phyloP scores from a whole-genome alignment of 2,797 vertebrate genomes.

The Margarornis squamiger region DNA sequence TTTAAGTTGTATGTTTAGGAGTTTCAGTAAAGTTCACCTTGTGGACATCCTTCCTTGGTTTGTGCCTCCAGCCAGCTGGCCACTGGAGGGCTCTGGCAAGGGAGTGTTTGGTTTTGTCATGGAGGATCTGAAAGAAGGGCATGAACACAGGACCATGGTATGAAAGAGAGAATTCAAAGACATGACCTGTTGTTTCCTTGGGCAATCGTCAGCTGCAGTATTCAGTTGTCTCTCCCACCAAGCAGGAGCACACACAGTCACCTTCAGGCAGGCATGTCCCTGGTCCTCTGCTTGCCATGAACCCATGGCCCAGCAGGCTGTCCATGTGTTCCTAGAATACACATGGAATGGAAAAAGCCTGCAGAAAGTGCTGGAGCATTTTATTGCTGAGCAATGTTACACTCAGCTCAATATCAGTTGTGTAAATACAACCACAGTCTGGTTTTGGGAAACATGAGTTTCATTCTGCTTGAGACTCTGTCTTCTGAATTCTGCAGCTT shows the following conservation, averaged over 20 bases:
- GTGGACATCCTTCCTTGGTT: background rate
- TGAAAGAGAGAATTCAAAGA: background rate
- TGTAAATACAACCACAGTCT: background rate
- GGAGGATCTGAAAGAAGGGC: background rate
- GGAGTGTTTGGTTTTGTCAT: background rate
- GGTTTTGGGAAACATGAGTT: background rate
- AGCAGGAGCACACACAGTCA: background rate
- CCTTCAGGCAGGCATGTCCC: background rate
- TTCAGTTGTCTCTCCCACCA: background rate
- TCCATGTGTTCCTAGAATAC: background rate
- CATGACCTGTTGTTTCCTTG: background rate
- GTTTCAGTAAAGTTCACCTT: background rate
- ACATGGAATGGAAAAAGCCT: background rate
- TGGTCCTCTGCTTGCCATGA: background rate
- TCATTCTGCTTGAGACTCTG: background rate
- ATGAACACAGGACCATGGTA: background rate
- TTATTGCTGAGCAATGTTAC: background rate
- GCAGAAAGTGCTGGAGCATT: background rate
- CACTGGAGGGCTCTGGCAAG: background rate
- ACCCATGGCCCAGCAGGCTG: rapidly evolving
- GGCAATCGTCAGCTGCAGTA: rapidly evolving
- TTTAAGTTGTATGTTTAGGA: background rate
- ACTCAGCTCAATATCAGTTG: background rate
- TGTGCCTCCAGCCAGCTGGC: background rate
- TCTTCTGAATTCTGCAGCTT: background rate